These are phyloP conservation scores for Cynodonichthys magdalenae DNA, from an alignment of 2,797 vertebrate genomes.

Conservation along the genomic window DNA sequence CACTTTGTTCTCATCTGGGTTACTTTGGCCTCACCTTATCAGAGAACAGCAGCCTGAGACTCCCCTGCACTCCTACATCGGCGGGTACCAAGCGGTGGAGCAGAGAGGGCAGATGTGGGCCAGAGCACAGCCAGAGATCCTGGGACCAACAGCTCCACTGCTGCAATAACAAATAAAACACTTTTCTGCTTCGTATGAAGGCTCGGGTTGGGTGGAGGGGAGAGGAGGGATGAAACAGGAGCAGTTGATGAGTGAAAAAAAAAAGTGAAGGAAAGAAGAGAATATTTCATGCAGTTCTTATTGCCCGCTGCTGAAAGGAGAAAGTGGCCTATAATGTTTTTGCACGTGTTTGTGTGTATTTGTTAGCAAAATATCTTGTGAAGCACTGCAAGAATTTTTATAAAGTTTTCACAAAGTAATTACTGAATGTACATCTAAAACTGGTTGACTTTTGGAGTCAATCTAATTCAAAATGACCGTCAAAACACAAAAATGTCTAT, in stretches of 20 bases:
- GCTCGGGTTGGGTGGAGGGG: slow-evolving; percentile 29
- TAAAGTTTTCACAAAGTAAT: too few species aligned
- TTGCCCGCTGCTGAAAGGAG: neutral
- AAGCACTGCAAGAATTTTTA: too few species aligned
- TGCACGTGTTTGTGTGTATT: too few species aligned
- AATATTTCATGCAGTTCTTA: slow-evolving; percentile 27
- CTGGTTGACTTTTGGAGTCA: too few species aligned
- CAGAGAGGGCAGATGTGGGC: slow-evolving; percentile 67
- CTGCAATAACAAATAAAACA: slow-evolving; percentile 65
- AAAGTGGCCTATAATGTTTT: too few species aligned
- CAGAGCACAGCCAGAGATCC: slow-evolving; percentile 61
- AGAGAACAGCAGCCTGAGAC: slow-evolving; percentile 48
- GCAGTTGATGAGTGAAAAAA: neutral
- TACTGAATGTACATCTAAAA: too few species aligned
- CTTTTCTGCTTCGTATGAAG: slow-evolving; percentile 35
- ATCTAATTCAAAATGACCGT: too few species aligned
- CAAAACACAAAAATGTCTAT: too few species aligned
- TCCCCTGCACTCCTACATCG: slow-evolving; percentile 58
- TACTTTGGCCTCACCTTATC: slow-evolving; percentile 67
- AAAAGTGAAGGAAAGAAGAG: slow-evolving; percentile 5
- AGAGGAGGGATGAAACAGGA: slow-evolving; percentile 24
- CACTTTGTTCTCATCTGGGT: slow-evolving; percentile 55
- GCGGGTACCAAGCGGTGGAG: slow-evolving; percentile 63
- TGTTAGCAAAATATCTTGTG: too few species aligned
- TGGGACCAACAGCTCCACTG: slow-evolving; percentile 54